Evolutionary conservation across 2,113 vertebrate genomes (phyloP).

Genomic region (Acinonyx jubatus): DNA sequence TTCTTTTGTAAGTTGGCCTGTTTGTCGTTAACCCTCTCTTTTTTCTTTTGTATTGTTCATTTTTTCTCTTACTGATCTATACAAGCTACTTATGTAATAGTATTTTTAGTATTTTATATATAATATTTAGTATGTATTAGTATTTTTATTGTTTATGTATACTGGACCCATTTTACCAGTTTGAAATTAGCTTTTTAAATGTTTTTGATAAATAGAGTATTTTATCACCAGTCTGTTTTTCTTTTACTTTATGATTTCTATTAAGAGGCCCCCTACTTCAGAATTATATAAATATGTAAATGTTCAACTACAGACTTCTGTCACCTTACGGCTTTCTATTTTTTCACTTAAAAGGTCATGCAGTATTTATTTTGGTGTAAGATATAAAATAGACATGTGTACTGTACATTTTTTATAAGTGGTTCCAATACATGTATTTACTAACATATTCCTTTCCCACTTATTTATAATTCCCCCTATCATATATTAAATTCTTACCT

Average conservation of each 20-base stretch:
- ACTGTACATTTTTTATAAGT: background rate
- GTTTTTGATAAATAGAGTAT: constrained; percentile 28
- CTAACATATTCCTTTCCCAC: background rate
- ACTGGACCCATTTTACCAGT: background rate
- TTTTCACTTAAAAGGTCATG: background rate
- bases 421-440: background rate
- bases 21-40: background rate
- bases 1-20: background rate
- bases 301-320: background rate
- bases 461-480: background rate
- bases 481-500: background rate
- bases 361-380: background rate
- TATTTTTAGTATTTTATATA: background rate
- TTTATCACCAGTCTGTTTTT: background rate
- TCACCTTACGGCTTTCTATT: background rate
- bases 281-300: background rate
- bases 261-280: background rate
- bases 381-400: background rate
- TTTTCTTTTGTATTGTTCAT: background rate
- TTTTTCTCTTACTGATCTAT: background rate
- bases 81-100: background rate
- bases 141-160: background rate
- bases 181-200: background rate
- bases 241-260: background rate
- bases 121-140: background rate